Percentiles rank a stretch among this genome's conserved stretches.
Conservation (phyloP, 2,797 vertebrate species). For the Pseudotriccus pelzelni region DNA sequence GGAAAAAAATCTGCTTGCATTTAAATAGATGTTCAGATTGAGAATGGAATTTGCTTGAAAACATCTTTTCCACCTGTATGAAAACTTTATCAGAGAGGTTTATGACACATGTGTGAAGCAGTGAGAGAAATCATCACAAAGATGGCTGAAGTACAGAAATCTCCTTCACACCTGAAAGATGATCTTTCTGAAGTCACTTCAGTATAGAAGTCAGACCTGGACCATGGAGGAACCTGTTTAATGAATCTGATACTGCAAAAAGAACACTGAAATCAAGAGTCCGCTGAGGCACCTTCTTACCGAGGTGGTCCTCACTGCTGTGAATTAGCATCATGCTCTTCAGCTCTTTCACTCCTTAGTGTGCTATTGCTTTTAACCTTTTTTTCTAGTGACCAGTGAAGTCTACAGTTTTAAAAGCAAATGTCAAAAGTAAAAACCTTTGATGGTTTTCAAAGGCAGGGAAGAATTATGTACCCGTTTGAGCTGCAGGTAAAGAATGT, state of each 20-base stretch:
- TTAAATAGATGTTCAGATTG: slow-evolving; percentile 46
- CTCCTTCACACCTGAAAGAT: neutral
- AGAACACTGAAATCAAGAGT: neutral
- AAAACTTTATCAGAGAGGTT: neutral
- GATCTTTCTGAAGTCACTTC: neutral
- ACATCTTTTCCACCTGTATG: slow-evolving; percentile 42
- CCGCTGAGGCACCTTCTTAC: neutral
- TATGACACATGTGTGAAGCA: neutral
- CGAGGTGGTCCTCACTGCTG: neutral
- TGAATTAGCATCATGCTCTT: neutral
- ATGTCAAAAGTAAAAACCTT: slow-evolving; percentile 38
- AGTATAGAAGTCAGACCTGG: neutral
- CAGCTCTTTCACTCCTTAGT: neutral
- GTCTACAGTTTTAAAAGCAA: slow-evolving; percentile 22
- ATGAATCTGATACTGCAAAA: neutral
- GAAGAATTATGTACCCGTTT: slow-evolving; percentile 69
- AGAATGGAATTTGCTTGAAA: slow-evolving; percentile 51
- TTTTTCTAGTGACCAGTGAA: neutral
- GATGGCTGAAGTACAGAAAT: neutral
- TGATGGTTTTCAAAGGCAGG: slow-evolving; percentile 63
- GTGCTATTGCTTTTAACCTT: neutral
- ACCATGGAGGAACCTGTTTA: neutral
- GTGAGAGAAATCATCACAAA: neutral
- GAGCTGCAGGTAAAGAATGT: slow-evolving; percentile 63
- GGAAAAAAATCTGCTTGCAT: slow-evolving; percentile 32